phyloP scores from a whole-genome alignment of 2,888 invertebrate species.

The Agrochola circellaris region DNA sequence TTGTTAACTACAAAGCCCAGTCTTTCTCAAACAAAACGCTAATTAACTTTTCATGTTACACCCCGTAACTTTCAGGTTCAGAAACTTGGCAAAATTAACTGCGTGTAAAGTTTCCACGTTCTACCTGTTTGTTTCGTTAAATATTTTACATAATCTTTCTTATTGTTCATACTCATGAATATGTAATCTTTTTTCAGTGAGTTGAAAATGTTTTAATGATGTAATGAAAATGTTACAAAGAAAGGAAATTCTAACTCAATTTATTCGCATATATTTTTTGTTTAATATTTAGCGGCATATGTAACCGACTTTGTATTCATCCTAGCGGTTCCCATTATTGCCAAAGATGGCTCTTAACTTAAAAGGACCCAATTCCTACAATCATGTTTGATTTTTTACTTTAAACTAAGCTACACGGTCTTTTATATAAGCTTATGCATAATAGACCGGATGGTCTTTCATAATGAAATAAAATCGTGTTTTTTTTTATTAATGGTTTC shows the following conservation, averaged over 20 bases:
- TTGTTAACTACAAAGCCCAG: constrained; percentile 20
- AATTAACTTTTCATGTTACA: constrained; percentile 56
- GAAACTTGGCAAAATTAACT: constrained; percentile 53
- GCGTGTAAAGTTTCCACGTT: constrained; percentile 43
- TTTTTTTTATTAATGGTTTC: not conserved
- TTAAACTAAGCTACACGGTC: too few relatives aligned
- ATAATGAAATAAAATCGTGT: not conserved
- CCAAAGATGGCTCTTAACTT: not conserved
- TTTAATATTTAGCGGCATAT: not conserved
- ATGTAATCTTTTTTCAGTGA: constrained; percentile 3
- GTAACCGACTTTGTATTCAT: not conserved
- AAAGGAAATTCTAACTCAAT: not conserved
- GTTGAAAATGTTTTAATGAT: not conserved
- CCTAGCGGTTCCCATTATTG: not conserved
- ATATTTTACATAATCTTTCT: constrained; percentile 37
- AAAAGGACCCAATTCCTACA: not conserved
- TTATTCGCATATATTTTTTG: not conserved
- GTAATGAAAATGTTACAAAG: not conserved
- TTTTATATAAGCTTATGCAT: not conserved
- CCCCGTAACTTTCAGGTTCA: constrained; percentile 41
- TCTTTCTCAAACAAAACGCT: constrained; percentile 46
- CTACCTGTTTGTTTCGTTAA: constrained; percentile 20
- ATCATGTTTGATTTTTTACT: not conserved
- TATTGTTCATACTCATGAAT: constrained; percentile 33
- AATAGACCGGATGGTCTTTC: not conserved